Conservation (phyloP, 2,888 invertebrate species). For the Limnephilus marmoratus region DNA sequence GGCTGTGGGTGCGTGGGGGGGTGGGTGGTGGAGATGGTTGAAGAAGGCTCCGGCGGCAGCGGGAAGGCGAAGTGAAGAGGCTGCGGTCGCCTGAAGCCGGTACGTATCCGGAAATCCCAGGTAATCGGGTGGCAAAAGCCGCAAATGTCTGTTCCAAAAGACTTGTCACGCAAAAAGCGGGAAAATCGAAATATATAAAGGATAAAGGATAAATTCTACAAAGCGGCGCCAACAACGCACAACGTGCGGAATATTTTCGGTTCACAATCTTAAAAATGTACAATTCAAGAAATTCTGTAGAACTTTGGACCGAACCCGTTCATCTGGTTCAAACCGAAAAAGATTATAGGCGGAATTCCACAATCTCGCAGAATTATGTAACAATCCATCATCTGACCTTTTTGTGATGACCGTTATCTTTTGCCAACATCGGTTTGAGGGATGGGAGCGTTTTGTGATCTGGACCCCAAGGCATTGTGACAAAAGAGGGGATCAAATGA, state of each 20-base stretch:
- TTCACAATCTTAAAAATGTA: conserved; percentile 48
- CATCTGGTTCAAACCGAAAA: conserved; percentile 4
- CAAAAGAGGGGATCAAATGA: conserved; percentile 33
- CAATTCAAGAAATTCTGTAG: conserved; percentile 26
- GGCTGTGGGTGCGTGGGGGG: neutral
- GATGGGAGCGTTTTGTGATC: neutral
- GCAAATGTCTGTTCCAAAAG: conserved; percentile 45
- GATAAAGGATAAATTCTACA: conserved; percentile 43
- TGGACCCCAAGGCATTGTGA: neutral
- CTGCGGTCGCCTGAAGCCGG: conserved; percentile 25
- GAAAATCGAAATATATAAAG: conserved; percentile 36
- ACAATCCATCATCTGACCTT: conserved; percentile 29
- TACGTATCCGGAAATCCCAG: conserved; percentile 43
- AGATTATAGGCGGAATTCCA: conserved; percentile 20
- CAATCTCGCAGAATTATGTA: conserved; percentile 10
- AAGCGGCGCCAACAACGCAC: conserved; percentile 8
- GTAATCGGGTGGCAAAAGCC: conserved; percentile 49
- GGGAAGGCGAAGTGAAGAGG: neutral
- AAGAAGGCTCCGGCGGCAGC: neutral
- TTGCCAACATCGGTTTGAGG: neutral
- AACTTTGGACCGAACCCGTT: neutral
- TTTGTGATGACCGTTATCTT: neutral
- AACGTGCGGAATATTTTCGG: conserved; percentile 29
- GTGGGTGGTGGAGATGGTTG: neutral
- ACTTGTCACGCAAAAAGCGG: conserved; percentile 34